Evolutionary conservation across 2,888 invertebrate species (phyloP).

Genomic region (Thera britannica): DNA sequence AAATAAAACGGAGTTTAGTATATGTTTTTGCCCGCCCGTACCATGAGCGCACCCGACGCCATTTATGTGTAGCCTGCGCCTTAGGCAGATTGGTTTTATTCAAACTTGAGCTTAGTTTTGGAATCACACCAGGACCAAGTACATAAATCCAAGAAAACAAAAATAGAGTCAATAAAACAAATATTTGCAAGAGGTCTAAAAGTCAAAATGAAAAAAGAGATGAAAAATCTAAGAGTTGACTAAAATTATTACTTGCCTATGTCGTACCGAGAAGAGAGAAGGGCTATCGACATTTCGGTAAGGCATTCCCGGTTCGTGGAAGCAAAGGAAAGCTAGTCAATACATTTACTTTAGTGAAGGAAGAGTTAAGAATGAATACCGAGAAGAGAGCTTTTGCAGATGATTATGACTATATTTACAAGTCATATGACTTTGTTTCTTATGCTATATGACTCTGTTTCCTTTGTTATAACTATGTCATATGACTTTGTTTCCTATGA

Average conservation of each 20-base stretch:
- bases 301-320: conserved; percentile 36
- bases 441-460: too few relatives aligned
- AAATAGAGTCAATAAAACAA: too few relatives aligned
- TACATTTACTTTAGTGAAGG: conserved; percentile 26
- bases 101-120: not conserved
- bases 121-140: not conserved
- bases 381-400: conserved; percentile 7
- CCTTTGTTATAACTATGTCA: too few relatives aligned
- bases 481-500: too few relatives aligned
- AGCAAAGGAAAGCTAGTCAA: conserved; percentile 34
- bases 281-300: conserved; percentile 34
- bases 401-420: not conserved
- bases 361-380: conserved; percentile 14
- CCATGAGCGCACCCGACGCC: too few relatives aligned
- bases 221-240: conserved; percentile 17
- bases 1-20: too few relatives aligned
- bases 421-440: too few relatives aligned
- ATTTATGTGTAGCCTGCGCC: too few relatives aligned
- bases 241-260: conserved; percentile 34
- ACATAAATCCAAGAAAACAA: too few relatives aligned
- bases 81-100: not conserved
- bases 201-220: conserved; percentile 4
- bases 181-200: too few relatives aligned
- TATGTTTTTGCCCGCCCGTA: too few relatives aligned
- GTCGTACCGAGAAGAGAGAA: conserved; percentile 32